A percentile compares a stretch with the other conserved stretches of the same genome.
phyloP scores from a whole-genome alignment of 1,140 invertebrate genomes.

The Scaptomyza graminum region DNA sequence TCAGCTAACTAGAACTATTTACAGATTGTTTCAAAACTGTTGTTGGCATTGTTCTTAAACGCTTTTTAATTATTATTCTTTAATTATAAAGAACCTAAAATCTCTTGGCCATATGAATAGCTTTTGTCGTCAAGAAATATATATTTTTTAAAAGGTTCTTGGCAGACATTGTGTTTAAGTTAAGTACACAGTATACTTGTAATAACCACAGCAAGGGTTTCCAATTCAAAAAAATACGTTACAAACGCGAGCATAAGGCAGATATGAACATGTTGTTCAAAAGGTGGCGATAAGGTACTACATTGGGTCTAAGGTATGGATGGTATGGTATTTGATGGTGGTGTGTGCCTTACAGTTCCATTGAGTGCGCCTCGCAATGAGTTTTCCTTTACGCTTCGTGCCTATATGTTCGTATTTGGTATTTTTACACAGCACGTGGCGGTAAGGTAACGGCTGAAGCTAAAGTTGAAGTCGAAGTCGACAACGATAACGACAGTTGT shows the following conservation, averaged over 20 bases:
- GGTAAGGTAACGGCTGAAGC: constrained; percentile 56
- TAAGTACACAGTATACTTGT: neutral
- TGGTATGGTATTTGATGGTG: constrained; percentile 11
- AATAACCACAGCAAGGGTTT: neutral
- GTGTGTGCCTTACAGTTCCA: constrained; percentile 69
- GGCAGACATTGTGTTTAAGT: neutral
- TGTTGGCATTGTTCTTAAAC: no score
- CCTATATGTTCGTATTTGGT: neutral
- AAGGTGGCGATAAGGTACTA: constrained; percentile 30
- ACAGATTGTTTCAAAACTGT: no score
- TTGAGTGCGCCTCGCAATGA: constrained; percentile 51
- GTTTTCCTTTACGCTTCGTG: constrained; percentile 40
- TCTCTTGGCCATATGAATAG: neutral
- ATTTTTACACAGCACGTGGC: constrained; percentile 43
- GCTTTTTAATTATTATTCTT: no score
- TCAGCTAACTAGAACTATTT: no score
- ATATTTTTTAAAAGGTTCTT: neutral
- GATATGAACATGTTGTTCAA: neutral
- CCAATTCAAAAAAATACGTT: constrained; percentile 61
- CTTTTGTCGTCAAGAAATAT: neutral
- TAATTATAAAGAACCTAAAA: no score
- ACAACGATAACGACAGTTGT: constrained; percentile 62
- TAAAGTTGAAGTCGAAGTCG: constrained; percentile 12
- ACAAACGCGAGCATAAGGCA: constrained; percentile 41
- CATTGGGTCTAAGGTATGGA: neutral